Conservation (phyloP, 2,888 invertebrate genomes). For the Drosophila anomalipes region DNA sequence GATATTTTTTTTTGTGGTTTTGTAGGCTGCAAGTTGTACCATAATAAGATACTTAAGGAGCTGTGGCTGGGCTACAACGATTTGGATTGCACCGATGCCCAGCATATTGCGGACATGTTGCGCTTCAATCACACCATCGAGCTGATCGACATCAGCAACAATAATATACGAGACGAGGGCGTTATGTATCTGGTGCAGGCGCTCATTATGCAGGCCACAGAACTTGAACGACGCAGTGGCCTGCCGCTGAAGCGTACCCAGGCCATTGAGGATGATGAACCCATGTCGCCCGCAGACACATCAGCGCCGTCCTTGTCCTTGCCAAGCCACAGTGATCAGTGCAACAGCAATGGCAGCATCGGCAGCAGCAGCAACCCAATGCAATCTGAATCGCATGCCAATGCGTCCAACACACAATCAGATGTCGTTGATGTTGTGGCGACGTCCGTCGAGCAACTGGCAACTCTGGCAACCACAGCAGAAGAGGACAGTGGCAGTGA, state of each 20-base stretch:
- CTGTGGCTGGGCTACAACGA: slow-evolving; percentile 94
- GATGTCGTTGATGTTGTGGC: slow-evolving; percentile 5
- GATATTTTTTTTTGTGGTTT: neutral
- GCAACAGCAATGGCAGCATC: neutral
- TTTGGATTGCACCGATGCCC: slow-evolving; percentile 90
- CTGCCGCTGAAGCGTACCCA: slow-evolving; percentile 72
- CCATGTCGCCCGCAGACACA: slow-evolving; percentile 59
- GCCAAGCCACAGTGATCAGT: neutral
- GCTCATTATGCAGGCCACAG: slow-evolving; percentile 88
- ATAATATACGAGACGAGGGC: slow-evolving; percentile 88
- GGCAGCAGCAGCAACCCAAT: slow-evolving; percentile 3
- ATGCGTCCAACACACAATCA: neutral
- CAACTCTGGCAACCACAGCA: neutral
- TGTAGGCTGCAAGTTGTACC: slow-evolving; percentile 91
- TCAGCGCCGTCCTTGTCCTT: slow-evolving; percentile 14
- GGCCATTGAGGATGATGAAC: slow-evolving; percentile 80
- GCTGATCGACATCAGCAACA: slow-evolving; percentile 92
- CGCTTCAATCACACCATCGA: slow-evolving; percentile 91
- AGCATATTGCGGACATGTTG: slow-evolving; percentile 91
- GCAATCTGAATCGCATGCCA: slow-evolving; percentile 1
- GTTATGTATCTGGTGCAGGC: slow-evolving; percentile 91
- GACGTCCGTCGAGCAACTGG: slow-evolving; percentile 10
- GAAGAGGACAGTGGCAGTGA: slow-evolving; percentile 20
- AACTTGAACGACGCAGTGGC: slow-evolving; percentile 79
- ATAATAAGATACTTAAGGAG: slow-evolving; percentile 91